Evolutionary conservation across 2,888 invertebrate species (phyloP).

Genomic region (Drosophila melanosoma): DNA sequence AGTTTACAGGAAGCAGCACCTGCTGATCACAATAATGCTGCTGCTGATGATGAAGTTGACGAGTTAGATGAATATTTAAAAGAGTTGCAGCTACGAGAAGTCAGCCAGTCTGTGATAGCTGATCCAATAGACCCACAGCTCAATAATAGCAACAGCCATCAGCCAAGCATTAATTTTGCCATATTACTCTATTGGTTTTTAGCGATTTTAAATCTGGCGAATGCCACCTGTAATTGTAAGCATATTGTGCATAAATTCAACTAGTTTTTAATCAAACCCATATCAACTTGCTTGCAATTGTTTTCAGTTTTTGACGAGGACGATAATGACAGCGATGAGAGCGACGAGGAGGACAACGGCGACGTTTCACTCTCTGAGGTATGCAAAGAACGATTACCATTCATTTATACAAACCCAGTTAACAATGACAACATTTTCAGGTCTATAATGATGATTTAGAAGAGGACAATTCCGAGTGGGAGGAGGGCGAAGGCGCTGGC

Average conservation of each 20-base stretch:
- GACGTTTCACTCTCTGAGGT: constrained; percentile 84
- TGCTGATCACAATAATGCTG: constrained; percentile 26
- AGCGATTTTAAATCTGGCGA: constrained; percentile 84
- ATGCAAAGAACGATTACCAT: constrained; percentile 2
- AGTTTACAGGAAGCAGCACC: constrained; percentile 43
- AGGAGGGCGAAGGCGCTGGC: constrained; percentile 86
- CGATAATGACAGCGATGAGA: constrained; percentile 87
- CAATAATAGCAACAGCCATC: constrained; percentile 14
- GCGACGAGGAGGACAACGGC: constrained; percentile 87
- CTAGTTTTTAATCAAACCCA: constrained; percentile 62
- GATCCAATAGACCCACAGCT: constrained; percentile 18
- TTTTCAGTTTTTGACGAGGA: constrained; percentile 77
- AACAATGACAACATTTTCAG: constrained; percentile 34
- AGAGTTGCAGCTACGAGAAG: constrained; percentile 80
- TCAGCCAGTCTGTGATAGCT: constrained; percentile 50
- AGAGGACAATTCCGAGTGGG: constrained; percentile 89
- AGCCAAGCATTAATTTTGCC: constrained; percentile 72
- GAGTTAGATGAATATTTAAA: constrained; percentile 85
- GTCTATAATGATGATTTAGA: constrained; percentile 86
- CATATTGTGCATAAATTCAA: constrained; percentile 43
- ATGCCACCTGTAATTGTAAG: constrained; percentile 83
- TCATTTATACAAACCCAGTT: not conserved
- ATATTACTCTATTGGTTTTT: constrained; percentile 84
- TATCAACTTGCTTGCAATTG: constrained; percentile 50
- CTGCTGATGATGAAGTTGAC: constrained; percentile 69